Base-by-base conservation (phyloP, 2,113 vertebrate genomes). In the Menura novaehollandiae region DNA sequence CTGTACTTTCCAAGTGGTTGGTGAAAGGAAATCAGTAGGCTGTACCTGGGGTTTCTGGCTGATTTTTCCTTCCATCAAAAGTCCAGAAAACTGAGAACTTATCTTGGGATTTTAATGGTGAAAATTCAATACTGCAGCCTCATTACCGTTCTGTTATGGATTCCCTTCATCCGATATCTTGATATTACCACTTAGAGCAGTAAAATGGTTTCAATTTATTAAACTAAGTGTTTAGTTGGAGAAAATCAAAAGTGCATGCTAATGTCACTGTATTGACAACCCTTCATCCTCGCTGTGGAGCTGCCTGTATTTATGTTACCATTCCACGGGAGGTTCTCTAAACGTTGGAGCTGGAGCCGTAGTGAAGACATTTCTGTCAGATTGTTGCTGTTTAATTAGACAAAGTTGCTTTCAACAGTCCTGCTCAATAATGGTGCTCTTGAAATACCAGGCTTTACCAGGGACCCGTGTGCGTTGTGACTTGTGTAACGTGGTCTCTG, bases 261-360 rank as follows among this genome's bases (percentile, higher is more conserved):
- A 96, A 93, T 93, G 82, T 85, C 82, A 83, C 55, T 78, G 41
- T 93, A 95, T 94, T 96, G 96, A 96, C 93, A 95, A 30, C 24
- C 62, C 75, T 97, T 97, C 85, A 91, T 91, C 66, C 67, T 78
- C 0, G 0, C 74, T 7, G 12, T 51, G 68, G 93, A 95, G 88
- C 94, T 91, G 85, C 75, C 66, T 84, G 41, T 68, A 32, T 95
- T 83, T 94, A 23, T 79, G 74, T 88, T 94, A 49, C 75, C 4
- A 0, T 93, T 84, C 80, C 85, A 62, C 1, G 5, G 78, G 49
- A 94, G 68, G 7, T n/a, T 95, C 88, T 94, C 23, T 49, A 58
- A 93, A 81, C 4, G 13, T 56, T 93, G 79, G 74, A 91, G 63
- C 85, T 81, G 69, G 43, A 91, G 87, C 10, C 5, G 16, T 51